Percentiles rank a stretch among this genome's conserved stretches.
Conservation (phyloP, 2,888 invertebrate species). For the Campoletis raptor region DNA sequence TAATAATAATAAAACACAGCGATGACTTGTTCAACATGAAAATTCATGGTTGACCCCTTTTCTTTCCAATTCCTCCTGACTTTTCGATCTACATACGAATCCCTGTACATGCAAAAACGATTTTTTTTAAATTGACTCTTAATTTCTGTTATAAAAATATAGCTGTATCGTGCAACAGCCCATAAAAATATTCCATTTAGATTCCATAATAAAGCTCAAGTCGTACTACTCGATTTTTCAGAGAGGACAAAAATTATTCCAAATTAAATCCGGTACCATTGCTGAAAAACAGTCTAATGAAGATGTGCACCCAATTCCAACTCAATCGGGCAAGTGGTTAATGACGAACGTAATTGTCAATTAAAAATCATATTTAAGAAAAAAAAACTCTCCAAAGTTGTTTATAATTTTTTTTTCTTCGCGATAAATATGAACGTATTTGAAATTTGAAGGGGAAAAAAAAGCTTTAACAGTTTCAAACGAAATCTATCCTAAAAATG, state of each 20-base stretch:
- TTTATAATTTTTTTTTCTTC: no score
- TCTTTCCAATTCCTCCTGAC: conserved; percentile 34
- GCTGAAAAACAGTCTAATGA: no score
- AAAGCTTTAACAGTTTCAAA: no score
- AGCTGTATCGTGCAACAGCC: neutral
- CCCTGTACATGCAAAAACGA: neutral
- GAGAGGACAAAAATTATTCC: neutral
- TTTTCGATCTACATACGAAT: neutral
- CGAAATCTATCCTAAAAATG: no score
- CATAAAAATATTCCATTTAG: neutral
- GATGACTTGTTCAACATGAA: conserved; percentile 45
- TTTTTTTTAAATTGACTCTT: conserved; percentile 1
- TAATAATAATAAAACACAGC: conserved; percentile 8
- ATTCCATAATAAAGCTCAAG: neutral
- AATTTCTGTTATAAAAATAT: neutral
- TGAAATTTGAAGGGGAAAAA: no score
- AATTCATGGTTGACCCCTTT: conserved; percentile 46
- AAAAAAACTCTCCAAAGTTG: no score
- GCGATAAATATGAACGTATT: no score
- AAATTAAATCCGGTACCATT: no score
- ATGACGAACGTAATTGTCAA: no score
- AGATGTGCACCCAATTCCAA: no score
- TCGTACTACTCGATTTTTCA: neutral
- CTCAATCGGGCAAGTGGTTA: no score
- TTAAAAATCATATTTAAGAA: no score